Evolutionary conservation across 2,113 vertebrate species (phyloP), one percentile per base, ranked within the genome.

Genomic region (Semicossyphus pulcher): DNA sequence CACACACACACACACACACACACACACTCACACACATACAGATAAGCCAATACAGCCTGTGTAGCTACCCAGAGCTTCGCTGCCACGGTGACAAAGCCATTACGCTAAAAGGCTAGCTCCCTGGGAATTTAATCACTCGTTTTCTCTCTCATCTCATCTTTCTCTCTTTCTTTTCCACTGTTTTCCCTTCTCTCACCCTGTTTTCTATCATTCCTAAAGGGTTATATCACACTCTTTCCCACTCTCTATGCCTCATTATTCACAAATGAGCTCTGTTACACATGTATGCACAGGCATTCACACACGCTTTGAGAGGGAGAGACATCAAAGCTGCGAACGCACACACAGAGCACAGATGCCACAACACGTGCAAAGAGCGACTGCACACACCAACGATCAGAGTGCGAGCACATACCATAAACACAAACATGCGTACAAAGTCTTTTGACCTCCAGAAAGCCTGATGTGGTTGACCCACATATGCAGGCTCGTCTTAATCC

Each of bases 211-310:
- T 80, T 87, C 68, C 67, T 82, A 60, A 72, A 80, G 77, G 56
- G 75, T 70, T 62, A 63, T 80, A 81, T 81, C 70, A 72, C 66
- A 51, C 56, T 68, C 51, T 44, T 28, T 37, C 64, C 69, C 21
- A n/a, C 39, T 36, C 41, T 64, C 47, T 62, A n/a, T 62, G 80
- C 76, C 74, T 88, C 86, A 88, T 93, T 89, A 90, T 89, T 86
- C 88, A 85, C 84, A 85, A 88, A 88, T 79, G 69, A 86, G 81
- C 78, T 91, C 62, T 41, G 65, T 81, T 53, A 83, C 69, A 69
- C 72, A 59, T 69, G 51, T 78, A 74, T 51, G 69, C 53, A 72
- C 70, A 63, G 45, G 26, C 79, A 39, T 56, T 76, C 34, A 60
- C 42, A 54, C 71, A 59, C 3, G 0, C 23, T 42, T 34, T 31